Evolutionary conservation across 2,888 invertebrate species (phyloP).

Genomic region (Lycocerus yunnanus): DNA sequence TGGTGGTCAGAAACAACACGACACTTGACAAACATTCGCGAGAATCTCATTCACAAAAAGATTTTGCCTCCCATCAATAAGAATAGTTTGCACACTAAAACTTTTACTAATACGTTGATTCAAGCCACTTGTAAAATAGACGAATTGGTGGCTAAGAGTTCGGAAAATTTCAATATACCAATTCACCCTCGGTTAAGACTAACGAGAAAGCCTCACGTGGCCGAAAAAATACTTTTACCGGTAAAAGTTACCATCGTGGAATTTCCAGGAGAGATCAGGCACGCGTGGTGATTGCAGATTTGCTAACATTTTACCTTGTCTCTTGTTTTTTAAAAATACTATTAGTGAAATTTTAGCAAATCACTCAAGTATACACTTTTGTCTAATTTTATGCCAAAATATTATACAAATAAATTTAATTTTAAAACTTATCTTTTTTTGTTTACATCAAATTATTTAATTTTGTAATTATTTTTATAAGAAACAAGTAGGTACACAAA

Average conservation of each 20-base stretch:
- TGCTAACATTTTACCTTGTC: neutral
- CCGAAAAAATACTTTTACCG: constrained; percentile 44
- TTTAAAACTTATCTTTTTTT: neutral
- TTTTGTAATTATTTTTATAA: neutral
- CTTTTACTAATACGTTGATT: constrained; percentile 38
- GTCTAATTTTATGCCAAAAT: neutral
- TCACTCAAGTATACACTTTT: neutral
- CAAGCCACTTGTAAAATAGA: constrained; percentile 42
- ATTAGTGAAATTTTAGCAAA: neutral
- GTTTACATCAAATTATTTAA: neutral
- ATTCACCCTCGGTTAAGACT: constrained; percentile 51
- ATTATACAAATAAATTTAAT: neutral
- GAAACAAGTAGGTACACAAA: neutral
- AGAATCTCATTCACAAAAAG: constrained; percentile 48
- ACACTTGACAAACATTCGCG: constrained; percentile 47
- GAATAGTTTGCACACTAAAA: constrained; percentile 33
- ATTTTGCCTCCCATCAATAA: constrained; percentile 41
- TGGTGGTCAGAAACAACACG: constrained; percentile 54
- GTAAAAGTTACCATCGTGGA: constrained; percentile 47
- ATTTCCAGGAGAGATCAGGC: constrained; percentile 20
- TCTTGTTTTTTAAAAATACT: neutral
- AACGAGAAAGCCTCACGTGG: constrained; percentile 57
- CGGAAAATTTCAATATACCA: constrained; percentile 42
- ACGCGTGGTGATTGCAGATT: neutral
- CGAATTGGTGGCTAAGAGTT: constrained; percentile 47